Conservation (phyloP, 37 sponge, comb jelly and placozoan species). For the Petrosia ficiformis region DNA sequence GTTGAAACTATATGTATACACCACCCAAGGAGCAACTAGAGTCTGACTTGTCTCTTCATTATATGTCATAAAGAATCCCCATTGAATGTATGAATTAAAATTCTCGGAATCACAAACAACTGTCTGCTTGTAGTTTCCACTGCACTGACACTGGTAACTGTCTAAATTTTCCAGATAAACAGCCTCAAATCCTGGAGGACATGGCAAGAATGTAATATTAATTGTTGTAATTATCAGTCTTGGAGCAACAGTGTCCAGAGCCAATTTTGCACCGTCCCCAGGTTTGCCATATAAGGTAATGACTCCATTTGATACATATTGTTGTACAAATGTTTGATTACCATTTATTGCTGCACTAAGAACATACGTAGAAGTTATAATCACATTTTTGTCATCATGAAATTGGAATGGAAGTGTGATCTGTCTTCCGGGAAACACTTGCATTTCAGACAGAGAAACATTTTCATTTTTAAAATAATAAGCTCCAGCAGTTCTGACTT, state of each 20-base stretch:
- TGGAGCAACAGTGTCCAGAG: neutral
- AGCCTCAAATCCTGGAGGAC: slow-evolving; percentile 28
- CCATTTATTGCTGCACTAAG: neutral
- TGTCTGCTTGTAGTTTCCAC: neutral
- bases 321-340: neutral
- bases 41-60: neutral
- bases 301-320: neutral
- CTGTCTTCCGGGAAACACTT: neutral
- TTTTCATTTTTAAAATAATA: neutral
- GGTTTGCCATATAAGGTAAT: neutral
- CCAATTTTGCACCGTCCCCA: neutral
- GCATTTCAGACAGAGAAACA: neutral
- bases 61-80: neutral
- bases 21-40: neutral
- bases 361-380: neutral
- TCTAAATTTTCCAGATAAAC: neutral
- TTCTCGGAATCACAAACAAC: neutral
- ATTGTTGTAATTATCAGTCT: neutral
- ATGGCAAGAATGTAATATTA: slow-evolving; percentile 4
- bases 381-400: neutral
- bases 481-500: neutral
- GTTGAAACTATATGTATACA: neutral
- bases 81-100: neutral
- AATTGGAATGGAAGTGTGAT: neutral
- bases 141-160: slow-evolving; percentile 13